Base-by-base conservation (phyloP, 2,113 vertebrate genomes). In the Crotalus viridis region DNA sequence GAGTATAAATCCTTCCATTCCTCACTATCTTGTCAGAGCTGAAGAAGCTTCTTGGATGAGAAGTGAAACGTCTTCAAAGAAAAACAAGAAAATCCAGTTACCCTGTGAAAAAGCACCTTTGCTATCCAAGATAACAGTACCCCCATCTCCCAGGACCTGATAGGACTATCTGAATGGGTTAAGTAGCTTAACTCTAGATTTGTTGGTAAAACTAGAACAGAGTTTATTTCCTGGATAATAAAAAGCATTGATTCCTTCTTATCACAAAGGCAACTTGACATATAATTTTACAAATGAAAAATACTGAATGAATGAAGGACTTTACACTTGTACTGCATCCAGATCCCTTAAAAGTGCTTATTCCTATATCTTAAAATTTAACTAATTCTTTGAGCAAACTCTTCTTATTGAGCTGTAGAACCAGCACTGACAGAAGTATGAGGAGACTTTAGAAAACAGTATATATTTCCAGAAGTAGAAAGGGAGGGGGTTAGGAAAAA, bases 81-180 rank as follows among this genome's bases (percentile, higher is more conserved):
- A 51, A 51, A 51, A 9, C 48, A 51, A 51, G 48, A 51, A 51
- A 51, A 6, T 51, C 48, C 48, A 10, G 48, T 51, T 51, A 7
- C 48, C 8, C 10, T 51, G 1, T 51, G 48, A 51, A 51, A 51
- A 51, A 51, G 8, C 48, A 51, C 8, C 48, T 51, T 51, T 10
- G 48, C 48, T 51, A 51, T 51, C 48, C 48, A 51, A 64, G 26
- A 28, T 5, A 64, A 64, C 26, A 28, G 26, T 7, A 19, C 15
- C 95, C 95, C 43, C 48, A 39, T 55, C 55, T 43, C 95, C 94
- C 95, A 94, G 89, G 3, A 5, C 93, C 95, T 94, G 95, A 95
- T 95, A 96, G 90, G 92, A 88, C 90, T 43, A 90, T 93, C 92
- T 90, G 96, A 96, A 95, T 93, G 95, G 95, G 95, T 95, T 96